A percentile compares a stretch with the other conserved stretches of the same genome.
phyloP scores from a whole-genome alignment of 2,113 vertebrate species.

The Myotis yumanensis region DNA sequence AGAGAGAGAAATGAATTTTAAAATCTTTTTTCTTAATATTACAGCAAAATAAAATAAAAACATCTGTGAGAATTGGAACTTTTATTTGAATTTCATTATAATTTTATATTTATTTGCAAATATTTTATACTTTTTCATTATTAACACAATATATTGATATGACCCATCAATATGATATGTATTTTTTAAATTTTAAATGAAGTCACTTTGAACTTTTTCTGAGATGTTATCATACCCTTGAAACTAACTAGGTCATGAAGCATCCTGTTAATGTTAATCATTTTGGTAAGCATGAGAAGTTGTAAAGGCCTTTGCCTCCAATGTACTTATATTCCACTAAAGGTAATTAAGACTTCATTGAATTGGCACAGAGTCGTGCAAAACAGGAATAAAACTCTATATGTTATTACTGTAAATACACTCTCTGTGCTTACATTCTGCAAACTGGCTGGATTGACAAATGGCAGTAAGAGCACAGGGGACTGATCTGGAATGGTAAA shows the following conservation, averaged over 20 bases:
- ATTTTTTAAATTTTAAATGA: conserved; percentile 13
- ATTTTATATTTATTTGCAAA: conserved; percentile 5
- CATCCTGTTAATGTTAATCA: background rate
- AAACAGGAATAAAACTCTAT: background rate
- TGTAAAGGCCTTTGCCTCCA: background rate
- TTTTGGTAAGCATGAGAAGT: background rate
- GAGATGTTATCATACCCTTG: background rate
- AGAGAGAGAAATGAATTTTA: background rate
- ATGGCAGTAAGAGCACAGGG: background rate
- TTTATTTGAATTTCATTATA: conserved; percentile 24
- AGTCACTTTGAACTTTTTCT: background rate
- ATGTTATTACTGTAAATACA: background rate
- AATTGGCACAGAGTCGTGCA: background rate
- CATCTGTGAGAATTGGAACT: background rate
- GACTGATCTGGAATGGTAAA: background rate
- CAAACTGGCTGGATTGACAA: background rate
- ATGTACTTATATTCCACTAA: background rate
- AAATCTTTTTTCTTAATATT: background rate
- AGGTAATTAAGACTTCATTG: background rate
- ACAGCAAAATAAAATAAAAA: conserved; percentile 8
- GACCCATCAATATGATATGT: background rate
- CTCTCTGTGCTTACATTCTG: background rate
- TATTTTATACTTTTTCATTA: conserved; percentile 6
- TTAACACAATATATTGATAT: background rate
- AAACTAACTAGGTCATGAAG: background rate